These are phyloP conservation scores for Ectropis grisescens DNA, from an alignment of 1,140 invertebrate genomes.

Conservation along the genomic window DNA sequence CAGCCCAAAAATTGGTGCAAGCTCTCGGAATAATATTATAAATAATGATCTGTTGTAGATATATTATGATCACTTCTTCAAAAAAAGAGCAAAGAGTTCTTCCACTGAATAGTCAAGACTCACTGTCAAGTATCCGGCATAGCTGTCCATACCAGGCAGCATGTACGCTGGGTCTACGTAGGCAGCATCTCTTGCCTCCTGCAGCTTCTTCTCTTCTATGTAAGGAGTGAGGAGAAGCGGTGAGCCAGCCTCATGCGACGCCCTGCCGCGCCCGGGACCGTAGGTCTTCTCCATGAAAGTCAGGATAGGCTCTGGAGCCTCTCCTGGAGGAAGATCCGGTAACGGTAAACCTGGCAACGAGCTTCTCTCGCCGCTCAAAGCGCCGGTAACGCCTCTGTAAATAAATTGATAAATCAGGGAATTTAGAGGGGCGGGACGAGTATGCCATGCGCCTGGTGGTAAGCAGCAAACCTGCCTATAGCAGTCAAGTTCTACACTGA, in stretches of 20 bases:
- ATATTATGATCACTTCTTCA: too few relatives aligned
- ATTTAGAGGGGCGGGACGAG: too few relatives aligned
- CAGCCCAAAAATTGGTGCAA: too few relatives aligned
- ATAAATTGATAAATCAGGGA: background rate
- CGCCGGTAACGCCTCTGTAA: slow-evolving; percentile 23
- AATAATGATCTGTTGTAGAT: too few relatives aligned
- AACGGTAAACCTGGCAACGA: slow-evolving; percentile 29
- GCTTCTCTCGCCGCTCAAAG: slow-evolving; percentile 19
- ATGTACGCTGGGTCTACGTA: slow-evolving; percentile 46
- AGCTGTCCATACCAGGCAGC: slow-evolving; percentile 50
- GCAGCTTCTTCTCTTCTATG: slow-evolving; percentile 43
- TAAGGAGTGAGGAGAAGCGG: slow-evolving; percentile 47
- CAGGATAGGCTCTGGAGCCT: slow-evolving; percentile 50
- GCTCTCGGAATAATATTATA: too few relatives aligned
- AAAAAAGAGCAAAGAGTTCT: too few relatives aligned
- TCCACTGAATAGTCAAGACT: too few relatives aligned
- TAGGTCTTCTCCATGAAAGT: slow-evolving; percentile 53
- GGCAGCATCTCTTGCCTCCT: slow-evolving; percentile 49
- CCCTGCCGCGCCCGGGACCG: slow-evolving; percentile 20
- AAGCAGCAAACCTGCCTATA: too few relatives aligned
- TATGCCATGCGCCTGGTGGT: too few relatives aligned
- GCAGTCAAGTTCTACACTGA: too few relatives aligned
- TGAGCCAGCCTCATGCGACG: slow-evolving; percentile 32
- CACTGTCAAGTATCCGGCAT: slow-evolving; percentile 60
- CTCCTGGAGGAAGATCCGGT: slow-evolving; percentile 43